Base-by-base conservation (phyloP, 2,113 vertebrate species). In the Cebus imitator region DNA sequence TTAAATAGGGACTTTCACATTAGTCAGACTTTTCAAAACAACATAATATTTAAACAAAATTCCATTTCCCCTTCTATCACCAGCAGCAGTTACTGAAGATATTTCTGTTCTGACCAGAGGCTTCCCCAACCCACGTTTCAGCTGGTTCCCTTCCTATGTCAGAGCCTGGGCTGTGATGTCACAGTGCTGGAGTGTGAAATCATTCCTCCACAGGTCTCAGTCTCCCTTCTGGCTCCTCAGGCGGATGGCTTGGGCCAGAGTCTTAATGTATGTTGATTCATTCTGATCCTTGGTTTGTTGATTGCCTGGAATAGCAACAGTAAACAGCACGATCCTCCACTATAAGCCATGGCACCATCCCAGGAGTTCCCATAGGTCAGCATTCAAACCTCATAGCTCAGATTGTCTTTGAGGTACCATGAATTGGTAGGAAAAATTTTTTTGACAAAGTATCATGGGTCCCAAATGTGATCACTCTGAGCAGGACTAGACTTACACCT, bases 1-100 rank as follows among this genome's bases (percentile, higher is more conserved):
- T 98, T 98, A 98, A 98, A 98, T 98, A 97, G 98, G 84, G 96
- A 98, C 98, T 98, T 98, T 98, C 98, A 99, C 96, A 3, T 97
- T 98, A 70, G 58, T 97, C 98, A 96, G 98, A 93, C 98, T 97
- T 98, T 95, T 98, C 96, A 97, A 98, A 98, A 98, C 97, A 98
- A 45, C 48, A 0, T 89, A 91, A 72, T 81, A 97, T 98, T 98
- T 87, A 89, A 98, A 98, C 90, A 95, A 89, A 98, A 98, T 92
- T 85, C 95, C 81, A n/a, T 97, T 98, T 98, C 97, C 97, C 95
- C 94, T 97, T 97, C 95, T 88, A 81, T 8, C 21, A 43, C 80
- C 94, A 73, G 89, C 3, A 23, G 96, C 94, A 37, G 37, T 66
- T 0, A 75, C 89, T 25, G 8, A 96, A 97, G 95, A 94, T 58